A percentile compares a stretch with the other conserved stretches of the same genome.
These are phyloP conservation scores for Odobenus rosmarus DNA, from an alignment of 2,113 vertebrate genomes.

Conservation along the genomic window DNA sequence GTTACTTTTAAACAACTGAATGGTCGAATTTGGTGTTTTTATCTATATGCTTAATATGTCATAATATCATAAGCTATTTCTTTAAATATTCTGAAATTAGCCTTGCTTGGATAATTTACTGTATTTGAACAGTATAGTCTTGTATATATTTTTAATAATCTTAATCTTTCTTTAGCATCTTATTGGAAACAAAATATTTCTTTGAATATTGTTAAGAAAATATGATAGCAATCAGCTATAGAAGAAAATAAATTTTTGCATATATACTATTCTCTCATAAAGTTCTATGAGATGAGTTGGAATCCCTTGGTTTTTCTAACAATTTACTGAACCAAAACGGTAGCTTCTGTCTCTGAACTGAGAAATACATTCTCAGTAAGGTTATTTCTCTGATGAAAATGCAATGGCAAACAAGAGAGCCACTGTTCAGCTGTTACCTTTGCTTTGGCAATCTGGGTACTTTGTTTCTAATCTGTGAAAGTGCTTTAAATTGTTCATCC, in stretches of 20 bases:
- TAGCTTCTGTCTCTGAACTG: background rate
- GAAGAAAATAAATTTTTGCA: background rate
- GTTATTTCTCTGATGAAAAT: background rate
- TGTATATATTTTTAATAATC: background rate
- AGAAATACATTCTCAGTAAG: background rate
- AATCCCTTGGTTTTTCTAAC: background rate
- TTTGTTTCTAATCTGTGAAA: constrained; percentile 15
- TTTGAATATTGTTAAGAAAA: background rate
- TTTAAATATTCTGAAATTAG: background rate
- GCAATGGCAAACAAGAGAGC: background rate
- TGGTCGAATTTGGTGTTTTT: background rate
- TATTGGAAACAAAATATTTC: background rate
- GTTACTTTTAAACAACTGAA: background rate
- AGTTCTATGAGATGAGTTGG: background rate
- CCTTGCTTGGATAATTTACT: background rate
- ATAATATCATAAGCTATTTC: background rate
- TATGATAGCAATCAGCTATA: background rate
- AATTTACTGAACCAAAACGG: background rate
- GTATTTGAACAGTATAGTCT: background rate
- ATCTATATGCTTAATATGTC: background rate
- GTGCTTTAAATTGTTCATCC: background rate
- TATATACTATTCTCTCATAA: background rate
- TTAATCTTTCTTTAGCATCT: background rate
- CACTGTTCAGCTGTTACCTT: background rate
- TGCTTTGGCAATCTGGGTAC: background rate